These are phyloP conservation scores for Yponomeuta malinellus DNA, from an alignment of 2,888 invertebrate species.

Conservation along the genomic window DNA sequence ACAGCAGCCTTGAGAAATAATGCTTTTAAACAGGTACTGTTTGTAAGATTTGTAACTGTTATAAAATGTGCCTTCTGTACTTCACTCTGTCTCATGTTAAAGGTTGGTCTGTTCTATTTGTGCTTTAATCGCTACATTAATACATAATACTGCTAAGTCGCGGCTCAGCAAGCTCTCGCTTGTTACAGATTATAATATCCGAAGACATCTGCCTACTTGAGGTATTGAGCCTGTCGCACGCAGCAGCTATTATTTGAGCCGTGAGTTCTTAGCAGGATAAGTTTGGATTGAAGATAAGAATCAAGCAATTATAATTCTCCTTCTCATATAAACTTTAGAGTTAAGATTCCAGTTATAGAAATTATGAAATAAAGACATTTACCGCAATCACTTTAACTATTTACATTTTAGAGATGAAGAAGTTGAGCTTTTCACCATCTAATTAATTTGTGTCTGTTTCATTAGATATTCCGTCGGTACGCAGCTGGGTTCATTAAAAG, in stretches of 20 bases:
- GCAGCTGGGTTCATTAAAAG: not conserved
- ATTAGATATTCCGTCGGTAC: not conserved
- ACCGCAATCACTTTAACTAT: too few species aligned
- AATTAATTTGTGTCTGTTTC: not conserved
- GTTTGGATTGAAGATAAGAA: too few species aligned
- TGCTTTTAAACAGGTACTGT: too few species aligned
- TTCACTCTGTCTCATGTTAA: not conserved
- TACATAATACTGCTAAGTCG: conserved; percentile 13
- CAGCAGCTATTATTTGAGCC: not conserved
- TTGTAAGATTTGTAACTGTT: too few species aligned
- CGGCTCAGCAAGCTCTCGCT: not conserved
- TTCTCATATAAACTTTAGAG: too few species aligned
- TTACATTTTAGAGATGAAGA: not conserved
- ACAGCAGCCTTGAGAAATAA: too few species aligned
- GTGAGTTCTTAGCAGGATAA: too few species aligned
- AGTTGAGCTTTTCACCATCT: not conserved
- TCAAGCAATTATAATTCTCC: too few species aligned
- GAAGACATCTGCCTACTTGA: not conserved
- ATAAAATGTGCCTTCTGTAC: too few species aligned
- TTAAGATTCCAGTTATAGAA: too few species aligned
- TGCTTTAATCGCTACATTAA: conserved; percentile 15
- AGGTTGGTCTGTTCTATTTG: conserved; percentile 17
- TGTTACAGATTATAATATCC: not conserved
- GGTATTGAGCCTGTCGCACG: not conserved
- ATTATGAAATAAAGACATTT: too few species aligned